phyloP scores from a whole-genome alignment of 1,140 invertebrate species.

The Magallana ariakensis region DNA sequence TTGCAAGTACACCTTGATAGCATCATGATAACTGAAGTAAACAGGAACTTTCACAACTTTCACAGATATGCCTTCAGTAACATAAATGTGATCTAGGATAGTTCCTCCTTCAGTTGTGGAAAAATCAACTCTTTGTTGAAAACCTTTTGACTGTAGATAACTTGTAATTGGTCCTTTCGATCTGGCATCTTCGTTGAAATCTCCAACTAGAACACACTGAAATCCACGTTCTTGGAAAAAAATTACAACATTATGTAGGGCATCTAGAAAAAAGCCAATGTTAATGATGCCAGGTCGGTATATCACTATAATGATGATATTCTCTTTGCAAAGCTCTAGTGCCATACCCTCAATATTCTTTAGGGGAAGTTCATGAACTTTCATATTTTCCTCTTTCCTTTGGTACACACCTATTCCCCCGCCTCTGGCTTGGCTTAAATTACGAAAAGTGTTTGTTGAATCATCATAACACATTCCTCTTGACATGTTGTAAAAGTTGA shows the following conservation, averaged over 20 bases:
- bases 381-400: not conserved
- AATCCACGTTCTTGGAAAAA: too few relatives aligned
- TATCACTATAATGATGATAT: not conserved
- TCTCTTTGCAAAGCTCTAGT: not conserved
- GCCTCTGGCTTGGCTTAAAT: not conserved
- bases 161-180: not conserved
- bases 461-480: not conserved
- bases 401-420: not conserved
- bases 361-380: not conserved
- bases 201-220: not conserved
- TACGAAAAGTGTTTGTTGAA: not conserved
- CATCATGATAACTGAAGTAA: conserved; percentile 45
- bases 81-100: conserved; percentile 37
- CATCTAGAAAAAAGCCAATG: not conserved
- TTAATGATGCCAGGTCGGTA: not conserved
- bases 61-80: not conserved
- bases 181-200: conserved; percentile 17
- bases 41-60: conserved; percentile 7
- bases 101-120: conserved; percentile 42
- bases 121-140: conserved; percentile 3
- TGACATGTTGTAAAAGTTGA: not conserved
- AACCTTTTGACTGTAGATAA: not conserved
- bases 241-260: not conserved
- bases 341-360: not conserved
- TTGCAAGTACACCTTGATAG: not conserved